A percentile compares a stretch with the other conserved stretches of the same genome.
These are phyloP conservation scores for Theonella swinhoei DNA, from an alignment of 37 sponge, comb jelly and placozoan genomes.

Conservation along the genomic window DNA sequence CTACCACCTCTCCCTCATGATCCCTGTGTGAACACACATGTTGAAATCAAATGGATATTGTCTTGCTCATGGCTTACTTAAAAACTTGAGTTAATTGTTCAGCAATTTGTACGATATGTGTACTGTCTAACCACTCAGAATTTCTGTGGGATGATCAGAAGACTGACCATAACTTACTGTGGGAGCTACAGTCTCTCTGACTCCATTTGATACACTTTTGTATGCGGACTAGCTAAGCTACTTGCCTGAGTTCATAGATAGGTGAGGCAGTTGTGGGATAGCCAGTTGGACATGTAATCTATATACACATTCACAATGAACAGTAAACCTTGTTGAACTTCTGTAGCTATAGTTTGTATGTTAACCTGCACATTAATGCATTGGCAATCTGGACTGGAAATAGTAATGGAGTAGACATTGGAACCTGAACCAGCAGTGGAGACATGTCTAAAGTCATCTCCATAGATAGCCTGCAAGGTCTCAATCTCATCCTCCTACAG, in stretches of 20 bases:
- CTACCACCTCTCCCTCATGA: slow-evolving; percentile 69
- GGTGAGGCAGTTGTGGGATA: slow-evolving; percentile 54
- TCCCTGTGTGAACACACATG: slow-evolving; percentile 31
- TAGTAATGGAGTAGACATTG: slow-evolving; percentile 5
- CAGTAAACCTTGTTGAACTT: background rate
- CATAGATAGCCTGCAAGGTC: slow-evolving; percentile 66
- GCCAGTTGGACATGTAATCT: slow-evolving; percentile 47
- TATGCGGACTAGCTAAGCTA: background rate
- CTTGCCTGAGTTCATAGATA: slow-evolving; percentile 52
- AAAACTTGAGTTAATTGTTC: slow-evolving; percentile 4
- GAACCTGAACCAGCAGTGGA: too few relatives aligned
- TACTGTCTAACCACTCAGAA: slow-evolving; percentile 8
- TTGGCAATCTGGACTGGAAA: background rate
- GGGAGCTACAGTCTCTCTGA: background rate
- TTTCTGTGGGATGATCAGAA: background rate
- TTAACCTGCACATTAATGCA: background rate
- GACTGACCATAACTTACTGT: background rate
- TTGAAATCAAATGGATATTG: too few relatives aligned
- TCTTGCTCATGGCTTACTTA: slow-evolving; percentile 22
- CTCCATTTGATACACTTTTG: background rate
- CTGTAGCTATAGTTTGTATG: background rate
- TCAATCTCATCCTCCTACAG: slow-evolving; percentile 49
- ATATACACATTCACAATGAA: background rate
- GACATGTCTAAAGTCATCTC: slow-evolving; percentile 27
- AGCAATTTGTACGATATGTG: background rate